phyloP scores from a whole-genome alignment of 2,797 vertebrate genomes.

The Sebastes alutus region DNA sequence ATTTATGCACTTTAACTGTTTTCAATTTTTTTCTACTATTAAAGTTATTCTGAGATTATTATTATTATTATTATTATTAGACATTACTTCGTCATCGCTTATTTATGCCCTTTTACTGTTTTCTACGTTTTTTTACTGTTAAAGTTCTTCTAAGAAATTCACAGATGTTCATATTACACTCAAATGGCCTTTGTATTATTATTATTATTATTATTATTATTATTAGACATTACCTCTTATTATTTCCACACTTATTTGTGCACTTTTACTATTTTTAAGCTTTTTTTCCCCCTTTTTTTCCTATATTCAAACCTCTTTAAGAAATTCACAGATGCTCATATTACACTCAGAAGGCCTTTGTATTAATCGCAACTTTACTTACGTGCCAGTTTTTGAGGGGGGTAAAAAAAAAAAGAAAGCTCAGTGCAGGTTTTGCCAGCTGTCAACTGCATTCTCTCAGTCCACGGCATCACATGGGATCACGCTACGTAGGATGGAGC shows the following conservation, averaged over 20 bases:
- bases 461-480: slow-evolving; percentile 26
- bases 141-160: not conserved
- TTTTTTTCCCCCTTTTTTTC: not conserved
- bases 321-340: not conserved
- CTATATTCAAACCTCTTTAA: not conserved
- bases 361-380: not conserved
- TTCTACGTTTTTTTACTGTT: too few relatives aligned
- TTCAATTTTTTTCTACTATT: too few relatives aligned
- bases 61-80: too few relatives aligned
- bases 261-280: not conserved
- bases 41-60: too few relatives aligned
- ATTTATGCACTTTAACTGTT: too few relatives aligned
- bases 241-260: not conserved
- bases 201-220: not conserved
- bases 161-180: too few relatives aligned
- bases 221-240: not conserved
- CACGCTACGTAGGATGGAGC: slow-evolving; percentile 28
- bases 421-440: slow-evolving; percentile 32
- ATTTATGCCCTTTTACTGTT: too few relatives aligned
- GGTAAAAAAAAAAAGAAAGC: not conserved
- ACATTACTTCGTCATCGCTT: too few relatives aligned
- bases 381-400: not conserved
- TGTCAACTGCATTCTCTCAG: slow-evolving; percentile 37
- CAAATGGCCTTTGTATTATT: not conserved
- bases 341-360: not conserved